Evolutionary conservation across 2,113 vertebrate species (phyloP), one percentile per base, ranked within the genome.

Genomic region (Bucco capensis): DNA sequence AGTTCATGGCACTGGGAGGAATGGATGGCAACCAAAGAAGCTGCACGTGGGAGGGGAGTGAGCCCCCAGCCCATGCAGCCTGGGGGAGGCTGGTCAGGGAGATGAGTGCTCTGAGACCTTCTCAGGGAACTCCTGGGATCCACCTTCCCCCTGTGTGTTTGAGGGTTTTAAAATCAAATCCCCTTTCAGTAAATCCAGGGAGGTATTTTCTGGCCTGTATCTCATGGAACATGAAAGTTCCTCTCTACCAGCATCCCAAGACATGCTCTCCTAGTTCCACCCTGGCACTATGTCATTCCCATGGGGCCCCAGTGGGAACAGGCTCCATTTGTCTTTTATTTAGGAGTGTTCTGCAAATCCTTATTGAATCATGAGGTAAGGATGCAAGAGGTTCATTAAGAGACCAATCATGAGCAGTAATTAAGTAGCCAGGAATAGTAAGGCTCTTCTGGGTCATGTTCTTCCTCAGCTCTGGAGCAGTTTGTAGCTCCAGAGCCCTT

Each of bases 141-240:
- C 47, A 30, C n/a, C 6, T 13, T 80, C 2, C 22, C 8, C 0
- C 2, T 37, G 4, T 37, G 23, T 13, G 19, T 35, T 30, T 42
- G 30, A 11, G 14, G 1, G 4, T 24, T 66, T 70, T 77, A 17
- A 2, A 40, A 67, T 54, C 13, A 72, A 71, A 58, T 14, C 3
- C 12, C 4, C 4, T 13, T 67, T 35, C 30, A 21, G 8, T 24
- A 69, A 75, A 6, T 14, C 8, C 12, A 31, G 9, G 38, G 28
- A 64, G 30, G 44, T 11, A 19, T 70, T 62, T 27, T 58, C 5
- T 50, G n/a, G 51, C 57, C 70, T 15, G 1, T 16, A 9, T 30
- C 35, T 67, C 58, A 57, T 0, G 0, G 40, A 37, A 33, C 7
- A 16, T 10, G 8, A 42, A 30, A 38, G 23, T 9, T 54, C 8